Percentiles rank a stretch among this genome's conserved stretches.
Evolutionary conservation across 2,113 vertebrate species (phyloP).

Genomic region (Chitala chitala): DNA sequence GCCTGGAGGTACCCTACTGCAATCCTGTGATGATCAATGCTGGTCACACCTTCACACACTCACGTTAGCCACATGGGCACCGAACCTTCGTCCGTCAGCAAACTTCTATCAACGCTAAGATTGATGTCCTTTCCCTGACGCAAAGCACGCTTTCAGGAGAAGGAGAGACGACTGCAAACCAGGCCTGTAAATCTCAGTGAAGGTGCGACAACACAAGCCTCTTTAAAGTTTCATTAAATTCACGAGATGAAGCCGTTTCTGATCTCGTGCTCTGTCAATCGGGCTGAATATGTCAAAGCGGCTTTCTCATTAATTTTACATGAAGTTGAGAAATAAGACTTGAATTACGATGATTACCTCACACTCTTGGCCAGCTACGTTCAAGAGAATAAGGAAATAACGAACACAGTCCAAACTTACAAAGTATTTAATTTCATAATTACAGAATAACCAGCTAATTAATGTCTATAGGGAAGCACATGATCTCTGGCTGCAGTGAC

Average conservation of each 20-base stretch:
- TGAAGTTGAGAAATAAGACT: constrained; percentile 1
- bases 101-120: background rate
- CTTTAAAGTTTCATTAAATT: constrained; percentile 22
- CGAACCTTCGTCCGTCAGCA: background rate
- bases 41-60: too few relatives aligned
- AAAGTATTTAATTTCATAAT: constrained; percentile 8
- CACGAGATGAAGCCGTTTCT: constrained; percentile 6
- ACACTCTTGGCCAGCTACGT: background rate
- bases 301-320: constrained; percentile 13
- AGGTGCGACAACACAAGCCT: constrained; percentile 21
- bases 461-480: background rate
- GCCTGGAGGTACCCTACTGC: too few relatives aligned
- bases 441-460: background rate
- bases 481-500: background rate
- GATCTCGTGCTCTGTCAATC: constrained; percentile 21
- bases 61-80: background rate
- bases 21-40: too few relatives aligned
- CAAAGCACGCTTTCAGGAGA: background rate
- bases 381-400: background rate
- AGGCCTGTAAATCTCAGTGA: background rate
- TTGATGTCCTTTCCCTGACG: background rate
- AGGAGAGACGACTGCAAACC: background rate
- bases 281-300: background rate
- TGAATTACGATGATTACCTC: constrained; percentile 13
- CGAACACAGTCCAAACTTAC: constrained; percentile 17